A percentile compares a stretch with the other conserved stretches of the same genome.
Conservation (phyloP, 2,113 vertebrate species). For the Elaphurus davidianus region DNA sequence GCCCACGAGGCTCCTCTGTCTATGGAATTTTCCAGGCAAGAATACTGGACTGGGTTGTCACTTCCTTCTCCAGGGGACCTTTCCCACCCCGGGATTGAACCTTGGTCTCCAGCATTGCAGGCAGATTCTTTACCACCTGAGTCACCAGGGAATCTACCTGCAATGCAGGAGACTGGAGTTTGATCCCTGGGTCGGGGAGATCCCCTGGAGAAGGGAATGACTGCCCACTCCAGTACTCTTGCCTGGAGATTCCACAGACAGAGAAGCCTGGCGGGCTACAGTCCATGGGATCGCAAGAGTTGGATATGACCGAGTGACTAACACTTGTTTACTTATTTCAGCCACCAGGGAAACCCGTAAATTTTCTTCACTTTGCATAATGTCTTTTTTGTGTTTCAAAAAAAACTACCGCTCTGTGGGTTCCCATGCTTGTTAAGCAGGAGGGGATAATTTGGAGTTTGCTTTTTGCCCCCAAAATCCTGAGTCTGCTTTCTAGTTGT, state of each 20-base stretch:
- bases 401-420: neutral
- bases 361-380: slow-evolving; percentile 13
- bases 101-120: neutral
- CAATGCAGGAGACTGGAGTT: neutral
- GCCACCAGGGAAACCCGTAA: neutral
- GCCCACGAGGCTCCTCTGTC: neutral
- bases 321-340: neutral
- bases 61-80: neutral
- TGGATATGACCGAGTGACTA: neutral
- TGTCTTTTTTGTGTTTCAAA: neutral
- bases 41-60: neutral
- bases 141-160: neutral
- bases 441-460: neutral
- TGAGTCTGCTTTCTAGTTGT: neutral
- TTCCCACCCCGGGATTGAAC: neutral
- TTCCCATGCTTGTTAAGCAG: neutral
- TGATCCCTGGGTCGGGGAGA: neutral
- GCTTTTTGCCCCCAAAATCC: neutral
- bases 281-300: neutral
- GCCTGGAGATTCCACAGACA: neutral
- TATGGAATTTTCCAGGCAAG: neutral
- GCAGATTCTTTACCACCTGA: neutral
- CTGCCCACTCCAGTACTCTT: neutral
- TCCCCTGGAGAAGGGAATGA: neutral
- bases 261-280: neutral